Evolutionary conservation across 2,888 invertebrate genomes (phyloP).

Genomic region (Stenurella melanura): DNA sequence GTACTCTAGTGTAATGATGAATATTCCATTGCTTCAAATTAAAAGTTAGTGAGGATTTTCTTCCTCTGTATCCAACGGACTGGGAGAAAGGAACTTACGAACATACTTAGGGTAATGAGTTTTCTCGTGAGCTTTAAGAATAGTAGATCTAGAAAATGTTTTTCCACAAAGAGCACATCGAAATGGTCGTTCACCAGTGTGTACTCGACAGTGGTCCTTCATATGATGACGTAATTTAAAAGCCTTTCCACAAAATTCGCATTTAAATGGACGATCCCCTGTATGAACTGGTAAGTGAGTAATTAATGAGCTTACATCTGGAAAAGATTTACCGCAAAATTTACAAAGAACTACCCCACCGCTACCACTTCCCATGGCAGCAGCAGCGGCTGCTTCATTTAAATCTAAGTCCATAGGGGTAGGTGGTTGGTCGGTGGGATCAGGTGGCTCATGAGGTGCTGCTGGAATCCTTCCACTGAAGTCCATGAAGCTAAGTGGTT

Average conservation of each 20-base stretch:
- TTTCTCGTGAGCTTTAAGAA: constrained; percentile 94
- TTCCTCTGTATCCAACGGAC: constrained; percentile 88
- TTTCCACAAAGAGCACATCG: constrained; percentile 92
- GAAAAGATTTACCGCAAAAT: constrained; percentile 94
- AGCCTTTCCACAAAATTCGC: constrained; percentile 95
- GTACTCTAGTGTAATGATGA: constrained; percentile 39
- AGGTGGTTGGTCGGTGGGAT: constrained; percentile 75
- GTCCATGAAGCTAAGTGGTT: constrained; percentile 68
- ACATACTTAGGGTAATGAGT: constrained; percentile 95
- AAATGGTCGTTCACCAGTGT: constrained; percentile 93
- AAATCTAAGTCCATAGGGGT: constrained; percentile 79
- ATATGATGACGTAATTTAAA: constrained; percentile 94
- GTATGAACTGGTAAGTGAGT: constrained; percentile 92
- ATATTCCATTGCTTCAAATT: constrained; percentile 28
- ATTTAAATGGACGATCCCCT: constrained; percentile 93
- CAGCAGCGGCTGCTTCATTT: constrained; percentile 80
- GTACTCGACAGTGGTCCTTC: constrained; percentile 95
- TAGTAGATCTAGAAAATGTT: constrained; percentile 92
- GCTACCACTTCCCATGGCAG: constrained; percentile 80
- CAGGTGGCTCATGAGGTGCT: constrained; percentile 71
- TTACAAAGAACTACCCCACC: constrained; percentile 87
- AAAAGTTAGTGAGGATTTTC: constrained; percentile 82
- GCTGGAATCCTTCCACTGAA: constrained; percentile 72
- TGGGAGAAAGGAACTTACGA: constrained; percentile 91
- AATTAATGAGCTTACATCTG: constrained; percentile 91